Percentiles rank a stretch among this genome's conserved stretches.
Evolutionary conservation across 2,113 vertebrate species (phyloP).

Genomic region (Corythornis cristatus): DNA sequence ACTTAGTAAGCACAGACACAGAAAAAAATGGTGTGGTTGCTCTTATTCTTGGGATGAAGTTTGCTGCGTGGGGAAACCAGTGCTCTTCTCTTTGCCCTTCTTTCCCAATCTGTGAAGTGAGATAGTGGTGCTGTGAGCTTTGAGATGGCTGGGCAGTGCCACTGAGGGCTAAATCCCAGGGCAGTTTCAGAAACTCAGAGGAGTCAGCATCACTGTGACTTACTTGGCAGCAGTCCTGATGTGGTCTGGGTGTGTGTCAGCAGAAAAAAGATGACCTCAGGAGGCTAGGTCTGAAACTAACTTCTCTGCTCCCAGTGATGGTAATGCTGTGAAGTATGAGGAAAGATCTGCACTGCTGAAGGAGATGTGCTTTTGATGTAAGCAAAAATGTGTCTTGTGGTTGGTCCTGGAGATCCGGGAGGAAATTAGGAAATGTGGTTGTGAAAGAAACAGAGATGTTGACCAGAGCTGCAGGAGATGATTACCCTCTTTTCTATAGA

Average conservation of each 20-base stretch:
- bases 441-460: slow-evolving; percentile 19
- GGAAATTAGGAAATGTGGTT: slow-evolving; percentile 42
- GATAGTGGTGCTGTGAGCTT: not conserved
- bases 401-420: not conserved
- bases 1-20: not conserved
- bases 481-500: not conserved
- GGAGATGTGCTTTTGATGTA: not conserved
- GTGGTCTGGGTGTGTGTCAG: slow-evolving; percentile 1
- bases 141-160: not conserved
- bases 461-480: not conserved
- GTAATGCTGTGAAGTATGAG: not conserved
- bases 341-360: not conserved
- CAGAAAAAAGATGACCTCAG: slow-evolving; percentile 28
- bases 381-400: not conserved
- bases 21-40: not conserved
- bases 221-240: slow-evolving; percentile 22
- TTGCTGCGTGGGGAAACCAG: not conserved
- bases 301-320: slow-evolving; percentile 14
- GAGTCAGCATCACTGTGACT: not conserved
- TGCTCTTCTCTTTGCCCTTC: slow-evolving; percentile 10
- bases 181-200: slow-evolving; percentile 8
- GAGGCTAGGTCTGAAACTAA: not conserved
- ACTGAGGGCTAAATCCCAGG: not conserved
- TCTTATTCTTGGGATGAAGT: not conserved
- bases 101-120: slow-evolving; percentile 22